phyloP scores from a whole-genome alignment of 2,113 vertebrate genomes.

The Dunckerocampus dactyliophorus region DNA sequence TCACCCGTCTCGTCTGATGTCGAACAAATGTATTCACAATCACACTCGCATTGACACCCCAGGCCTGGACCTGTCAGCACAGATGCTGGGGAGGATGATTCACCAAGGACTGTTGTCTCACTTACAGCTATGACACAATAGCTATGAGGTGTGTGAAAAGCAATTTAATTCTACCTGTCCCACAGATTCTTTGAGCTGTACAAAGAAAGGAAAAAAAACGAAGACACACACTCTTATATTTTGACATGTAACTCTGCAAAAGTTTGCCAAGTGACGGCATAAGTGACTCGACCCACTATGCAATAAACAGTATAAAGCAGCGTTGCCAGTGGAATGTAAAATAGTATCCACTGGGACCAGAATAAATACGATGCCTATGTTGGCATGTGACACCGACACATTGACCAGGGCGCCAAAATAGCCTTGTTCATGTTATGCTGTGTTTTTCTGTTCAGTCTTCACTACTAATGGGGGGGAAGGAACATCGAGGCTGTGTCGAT shows the following conservation, averaged over 20 bases:
- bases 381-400: constrained; percentile 26
- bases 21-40: constrained; percentile 63
- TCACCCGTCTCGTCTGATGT: constrained; percentile 52
- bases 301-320: constrained; percentile 20
- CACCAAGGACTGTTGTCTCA: constrained; percentile 59
- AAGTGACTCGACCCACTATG: constrained; percentile 23
- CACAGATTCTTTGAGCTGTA: not conserved
- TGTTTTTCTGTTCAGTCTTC: constrained; percentile 27
- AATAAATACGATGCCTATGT: constrained; percentile 19
- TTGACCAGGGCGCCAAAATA: constrained; percentile 32
- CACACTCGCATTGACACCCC: constrained; percentile 52
- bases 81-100: constrained; percentile 53
- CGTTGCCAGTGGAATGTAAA: constrained; percentile 50
- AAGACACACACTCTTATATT: constrained; percentile 4
- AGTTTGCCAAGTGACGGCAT: constrained; percentile 38
- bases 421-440: constrained; percentile 30
- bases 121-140: constrained; percentile 57
- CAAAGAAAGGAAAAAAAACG: not conserved
- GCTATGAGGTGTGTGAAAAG: constrained; percentile 41
- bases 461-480: constrained; percentile 10
- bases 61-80: constrained; percentile 52
- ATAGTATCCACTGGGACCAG: constrained; percentile 28
- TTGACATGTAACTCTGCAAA: constrained; percentile 44
- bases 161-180: constrained; percentile 6
- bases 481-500: constrained; percentile 12